phyloP scores from a whole-genome alignment of 1,140 invertebrate species.

The Apis dorsata region DNA sequence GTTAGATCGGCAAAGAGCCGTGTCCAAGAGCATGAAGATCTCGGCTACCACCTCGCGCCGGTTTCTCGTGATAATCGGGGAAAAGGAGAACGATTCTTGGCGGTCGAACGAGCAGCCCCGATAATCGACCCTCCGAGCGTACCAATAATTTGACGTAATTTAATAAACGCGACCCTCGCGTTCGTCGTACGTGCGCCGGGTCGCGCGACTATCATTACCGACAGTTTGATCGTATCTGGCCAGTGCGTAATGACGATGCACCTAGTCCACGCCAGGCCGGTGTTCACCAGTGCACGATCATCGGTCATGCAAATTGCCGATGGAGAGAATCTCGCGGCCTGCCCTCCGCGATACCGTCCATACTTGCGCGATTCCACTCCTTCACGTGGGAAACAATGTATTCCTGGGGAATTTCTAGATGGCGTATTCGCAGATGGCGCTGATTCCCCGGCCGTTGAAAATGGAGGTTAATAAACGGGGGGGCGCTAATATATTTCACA shows the following conservation, averaged over 20 bases:
- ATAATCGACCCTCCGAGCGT: conserved; percentile 59
- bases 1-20: conserved; percentile 14
- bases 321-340: conserved; percentile 29
- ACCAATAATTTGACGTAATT: conserved; percentile 76
- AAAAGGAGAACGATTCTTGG: conserved; percentile 58
- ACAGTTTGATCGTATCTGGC: conserved; percentile 74
- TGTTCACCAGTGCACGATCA: conserved; percentile 55
- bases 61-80: conserved; percentile 45
- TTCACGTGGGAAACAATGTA: conserved; percentile 33
- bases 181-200: conserved; percentile 61
- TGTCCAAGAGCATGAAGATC: conserved; percentile 34
- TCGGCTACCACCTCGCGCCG: conserved; percentile 16
- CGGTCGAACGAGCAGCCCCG: conserved; percentile 41
- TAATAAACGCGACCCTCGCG: conserved; percentile 72
- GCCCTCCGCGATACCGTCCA: conserved; percentile 13
- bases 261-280: conserved; percentile 47
- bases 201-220: conserved; percentile 72
- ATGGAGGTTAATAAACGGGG: too few relatives aligned
- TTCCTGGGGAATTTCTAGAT: not conserved
- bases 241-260: conserved; percentile 71
- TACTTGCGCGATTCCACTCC: not conserved
- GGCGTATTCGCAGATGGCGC: not conserved
- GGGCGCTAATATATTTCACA: too few relatives aligned
- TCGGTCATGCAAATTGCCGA: conserved; percentile 66
- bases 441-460: not conserved